Evolutionary conservation across 2,113 vertebrate genomes (phyloP).

Genomic region (Crotalus helleri): DNA sequence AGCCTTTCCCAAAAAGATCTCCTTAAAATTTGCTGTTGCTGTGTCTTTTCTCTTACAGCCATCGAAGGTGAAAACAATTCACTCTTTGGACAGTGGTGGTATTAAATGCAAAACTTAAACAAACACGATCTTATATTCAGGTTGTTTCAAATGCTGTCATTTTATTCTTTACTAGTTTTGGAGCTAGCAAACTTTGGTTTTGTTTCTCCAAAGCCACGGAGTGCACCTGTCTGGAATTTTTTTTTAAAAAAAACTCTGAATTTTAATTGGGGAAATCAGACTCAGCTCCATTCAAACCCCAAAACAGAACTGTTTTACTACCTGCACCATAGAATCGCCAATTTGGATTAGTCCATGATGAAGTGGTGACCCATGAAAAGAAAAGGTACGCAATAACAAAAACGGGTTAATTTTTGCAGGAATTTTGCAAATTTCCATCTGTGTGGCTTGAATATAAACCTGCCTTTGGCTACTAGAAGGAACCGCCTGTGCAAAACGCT

Average conservation of each 20-base stretch:
- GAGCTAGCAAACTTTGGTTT: not conserved
- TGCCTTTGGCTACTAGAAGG: not conserved
- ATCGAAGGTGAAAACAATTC: not conserved
- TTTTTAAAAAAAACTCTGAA: not conserved
- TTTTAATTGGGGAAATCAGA: not conserved
- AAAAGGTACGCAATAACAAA: not conserved
- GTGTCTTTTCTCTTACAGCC: not conserved
- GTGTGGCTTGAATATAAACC: too few relatives aligned
- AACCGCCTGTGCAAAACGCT: not conserved
- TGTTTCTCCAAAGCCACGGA: not conserved
- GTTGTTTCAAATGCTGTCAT: not conserved
- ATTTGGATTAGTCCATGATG: not conserved
- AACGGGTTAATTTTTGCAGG: not conserved
- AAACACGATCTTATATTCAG: not conserved
- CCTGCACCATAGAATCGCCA: not conserved
- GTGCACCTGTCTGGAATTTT: not conserved
- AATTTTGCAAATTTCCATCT: not conserved
- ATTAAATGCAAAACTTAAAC: not conserved
- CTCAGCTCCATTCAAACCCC: not conserved
- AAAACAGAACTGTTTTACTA: not conserved
- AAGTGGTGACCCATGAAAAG: not conserved
- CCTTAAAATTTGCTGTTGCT: not conserved
- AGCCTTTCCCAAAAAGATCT: not conserved
- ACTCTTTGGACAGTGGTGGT: not conserved
- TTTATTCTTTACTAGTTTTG: not conserved